These are phyloP conservation scores for Pollenia amentaria DNA, from an alignment of 2,888 invertebrate genomes.

Conservation along the genomic window DNA sequence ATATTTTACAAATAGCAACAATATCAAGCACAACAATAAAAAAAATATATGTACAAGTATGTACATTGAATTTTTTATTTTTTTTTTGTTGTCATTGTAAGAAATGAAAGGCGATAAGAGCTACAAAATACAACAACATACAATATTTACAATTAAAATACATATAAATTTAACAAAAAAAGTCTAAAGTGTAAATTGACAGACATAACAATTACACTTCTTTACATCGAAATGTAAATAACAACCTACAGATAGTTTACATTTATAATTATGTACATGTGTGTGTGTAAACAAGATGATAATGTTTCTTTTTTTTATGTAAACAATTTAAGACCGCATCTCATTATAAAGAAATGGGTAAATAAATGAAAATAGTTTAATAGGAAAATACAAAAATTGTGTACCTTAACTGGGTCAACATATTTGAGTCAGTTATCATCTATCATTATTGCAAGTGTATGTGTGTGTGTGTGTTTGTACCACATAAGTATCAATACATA, in stretches of 20 bases:
- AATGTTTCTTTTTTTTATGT: not conserved
- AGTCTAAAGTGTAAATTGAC: slow-evolving; percentile 47
- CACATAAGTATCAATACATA: not conserved
- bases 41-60: not conserved
- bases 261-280: not conserved
- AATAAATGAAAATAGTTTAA: slow-evolving; percentile 34
- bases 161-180: not conserved
- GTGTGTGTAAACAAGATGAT: not conserved
- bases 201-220: slow-evolving; percentile 7
- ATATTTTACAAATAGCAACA: slow-evolving; percentile 3
- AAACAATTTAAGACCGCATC: slow-evolving; percentile 9
- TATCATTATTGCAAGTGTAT: not conserved
- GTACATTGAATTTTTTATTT: not conserved
- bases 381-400: slow-evolving; percentile 13
- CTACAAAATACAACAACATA: slow-evolving; percentile 17
- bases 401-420: slow-evolving; percentile 66
- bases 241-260: slow-evolving; percentile 27
- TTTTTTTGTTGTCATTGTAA: slow-evolving; percentile 36
- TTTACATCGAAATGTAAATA: slow-evolving; percentile 16
- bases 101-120: slow-evolving; percentile 53
- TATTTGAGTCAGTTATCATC: slow-evolving; percentile 43
- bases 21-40: slow-evolving; percentile 6
- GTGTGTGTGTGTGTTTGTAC: not conserved
- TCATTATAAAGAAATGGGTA: slow-evolving; percentile 1
- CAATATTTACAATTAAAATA: not conserved